Evolutionary conservation across 2,888 invertebrate species (phyloP), one percentile per base, ranked within the genome.

Genomic region (Drosophila nigricruria): DNA sequence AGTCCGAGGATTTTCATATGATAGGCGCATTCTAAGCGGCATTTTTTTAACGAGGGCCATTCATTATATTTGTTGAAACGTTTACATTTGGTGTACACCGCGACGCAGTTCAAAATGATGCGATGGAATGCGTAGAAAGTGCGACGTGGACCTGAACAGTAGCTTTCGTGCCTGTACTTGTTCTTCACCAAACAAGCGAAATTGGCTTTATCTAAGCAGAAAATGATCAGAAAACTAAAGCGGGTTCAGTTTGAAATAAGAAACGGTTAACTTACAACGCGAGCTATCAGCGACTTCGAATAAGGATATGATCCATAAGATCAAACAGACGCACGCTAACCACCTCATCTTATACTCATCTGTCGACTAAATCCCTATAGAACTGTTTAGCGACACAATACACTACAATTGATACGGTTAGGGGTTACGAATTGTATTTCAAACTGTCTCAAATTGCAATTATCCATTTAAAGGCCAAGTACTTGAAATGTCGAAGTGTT

Each of bases 71-170:
- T 3, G 27, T 66, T 16, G 8, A 53, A 18, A 3, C 8, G 43
- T 0, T 3, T 1, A 16, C 81, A 81, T 8, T 54, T 68, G 20
- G 65, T 63, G n/a, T 38, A 27, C 2, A 84, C 82, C 49, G 64
- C 8, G 2, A 75, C 50, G 6, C 81, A 81, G 50, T 78, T 27
- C 12, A 70, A 12, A 6, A 84, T 56, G 6, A 75, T 65, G 16
- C 79, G 75, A 52, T 84, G 81, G 18, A 84, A 81, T 12, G 42
- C 61, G 45, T 54, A 81, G 36, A 68, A 81, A 6, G 9, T 34
- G 0, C 81, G 84, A 6, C 57, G 63, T 3, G 67, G 60, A 5
- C 66, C 65, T 0, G 0, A 0, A 12, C 81, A 81, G 12, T 0
- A 5, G 0, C 34, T 5, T 50, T 81, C 81, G 10, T 68, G 56